Conservation (phyloP, 2,888 invertebrate genomes). For the Altica lythri region DNA sequence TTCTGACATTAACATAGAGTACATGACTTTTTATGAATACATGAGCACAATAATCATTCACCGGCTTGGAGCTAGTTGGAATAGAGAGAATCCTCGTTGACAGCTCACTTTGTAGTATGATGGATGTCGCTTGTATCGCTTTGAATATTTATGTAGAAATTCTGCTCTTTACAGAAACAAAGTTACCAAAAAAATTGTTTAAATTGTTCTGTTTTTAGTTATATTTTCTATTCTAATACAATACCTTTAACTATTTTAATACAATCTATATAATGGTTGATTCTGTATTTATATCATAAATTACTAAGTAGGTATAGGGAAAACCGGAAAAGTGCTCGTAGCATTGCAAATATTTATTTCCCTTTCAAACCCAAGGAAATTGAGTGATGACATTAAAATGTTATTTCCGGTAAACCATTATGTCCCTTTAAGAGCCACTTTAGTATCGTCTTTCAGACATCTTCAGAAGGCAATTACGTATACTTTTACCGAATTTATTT, state of each 20-base stretch:
- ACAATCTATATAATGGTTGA: too few relatives aligned
- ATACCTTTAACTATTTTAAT: too few relatives aligned
- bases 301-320: too few relatives aligned
- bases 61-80: slow-evolving; percentile 18
- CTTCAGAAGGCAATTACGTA: slow-evolving; percentile 1
- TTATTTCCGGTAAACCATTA: slow-evolving; percentile 42
- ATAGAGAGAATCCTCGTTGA: slow-evolving; percentile 45
- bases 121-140: slow-evolving; percentile 53
- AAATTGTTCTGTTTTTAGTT: too few relatives aligned
- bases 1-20: slow-evolving; percentile 5
- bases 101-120: slow-evolving; percentile 51
- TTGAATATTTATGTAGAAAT: slow-evolving; percentile 51
- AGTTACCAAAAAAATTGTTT: too few relatives aligned
- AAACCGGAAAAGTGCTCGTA: slow-evolving; percentile 6
- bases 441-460: slow-evolving; percentile 32
- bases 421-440: slow-evolving; percentile 35
- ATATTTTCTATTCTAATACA: too few relatives aligned
- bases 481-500: neutral
- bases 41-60: slow-evolving; percentile 22
- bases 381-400: slow-evolving; percentile 41
- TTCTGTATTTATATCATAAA: neutral
- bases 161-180: slow-evolving; percentile 1
- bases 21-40: slow-evolving; percentile 12
- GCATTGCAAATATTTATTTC: slow-evolving; percentile 26
- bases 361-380: slow-evolving; percentile 40